Percentiles rank a stretch among this genome's conserved stretches.
Conservation (phyloP, 1,140 invertebrate genomes). For the Aphelinus atriplicis region DNA sequence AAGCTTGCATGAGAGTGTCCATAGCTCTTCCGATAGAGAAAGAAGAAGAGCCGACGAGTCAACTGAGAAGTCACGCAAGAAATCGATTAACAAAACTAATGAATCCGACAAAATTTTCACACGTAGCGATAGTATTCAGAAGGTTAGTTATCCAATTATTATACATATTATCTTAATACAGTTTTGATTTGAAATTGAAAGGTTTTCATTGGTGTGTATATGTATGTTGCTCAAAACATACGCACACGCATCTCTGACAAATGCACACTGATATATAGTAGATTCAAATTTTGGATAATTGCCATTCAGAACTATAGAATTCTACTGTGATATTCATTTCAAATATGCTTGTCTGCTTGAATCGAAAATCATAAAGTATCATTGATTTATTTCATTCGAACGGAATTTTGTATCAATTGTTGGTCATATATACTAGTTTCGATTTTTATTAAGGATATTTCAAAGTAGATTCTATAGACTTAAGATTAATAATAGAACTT, state of each 20-base stretch:
- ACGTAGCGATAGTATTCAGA: slow-evolving; percentile 55
- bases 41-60: slow-evolving; percentile 53
- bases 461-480: neutral
- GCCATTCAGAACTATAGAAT: too few relatives aligned
- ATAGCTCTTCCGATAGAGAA: slow-evolving; percentile 62
- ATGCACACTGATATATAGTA: too few relatives aligned
- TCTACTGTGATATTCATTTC: too few relatives aligned
- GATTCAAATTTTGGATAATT: too few relatives aligned
- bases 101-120: slow-evolving; percentile 57
- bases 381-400: neutral
- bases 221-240: too few relatives aligned
- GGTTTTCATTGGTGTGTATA: too few relatives aligned
- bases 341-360: too few relatives aligned
- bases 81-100: slow-evolving; percentile 49
- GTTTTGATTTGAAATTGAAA: too few relatives aligned
- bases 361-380: neutral
- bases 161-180: too few relatives aligned
- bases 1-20: slow-evolving; percentile 62
- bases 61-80: slow-evolving; percentile 54
- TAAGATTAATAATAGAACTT: slow-evolving; percentile 35
- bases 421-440: slow-evolving; percentile 41
- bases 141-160: slow-evolving; percentile 43
- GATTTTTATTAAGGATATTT: neutral
- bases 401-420: too few relatives aligned
- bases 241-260: too few relatives aligned